A percentile compares a stretch with the other conserved stretches of the same genome.
These are phyloP conservation scores for Cylas formicarius DNA, from an alignment of 1,140 invertebrate genomes.

Conservation along the genomic window DNA sequence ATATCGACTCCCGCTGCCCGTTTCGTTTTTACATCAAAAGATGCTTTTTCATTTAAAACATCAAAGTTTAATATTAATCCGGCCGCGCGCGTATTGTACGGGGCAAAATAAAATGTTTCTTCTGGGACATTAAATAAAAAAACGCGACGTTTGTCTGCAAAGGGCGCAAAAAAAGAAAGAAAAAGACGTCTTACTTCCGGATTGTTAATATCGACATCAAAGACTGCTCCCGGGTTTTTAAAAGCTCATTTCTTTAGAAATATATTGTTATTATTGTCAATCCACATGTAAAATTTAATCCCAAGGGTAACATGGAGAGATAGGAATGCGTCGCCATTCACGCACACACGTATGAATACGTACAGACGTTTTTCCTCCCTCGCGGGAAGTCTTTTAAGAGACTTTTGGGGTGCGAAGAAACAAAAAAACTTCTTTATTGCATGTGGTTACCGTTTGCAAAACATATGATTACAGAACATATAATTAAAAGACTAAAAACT, in stretches of 20 bases:
- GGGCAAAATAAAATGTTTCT: slow-evolving; percentile 19
- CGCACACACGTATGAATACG: no score
- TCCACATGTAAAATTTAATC: slow-evolving; percentile 42
- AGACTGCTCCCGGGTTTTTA: slow-evolving; percentile 27
- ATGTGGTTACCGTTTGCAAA: no score
- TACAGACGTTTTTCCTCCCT: no score
- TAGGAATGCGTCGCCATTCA: no score
- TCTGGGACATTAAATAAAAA: slow-evolving; percentile 23
- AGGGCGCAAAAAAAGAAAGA: slow-evolving; percentile 17
- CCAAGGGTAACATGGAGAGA: slow-evolving; percentile 29
- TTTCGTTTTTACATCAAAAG: slow-evolving; percentile 8
- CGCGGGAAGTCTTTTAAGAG: no score
- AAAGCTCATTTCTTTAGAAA: slow-evolving; percentile 35
- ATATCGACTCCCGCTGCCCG: no score
- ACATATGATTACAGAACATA: no score
- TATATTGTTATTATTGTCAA: slow-evolving; percentile 42
- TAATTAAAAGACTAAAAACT: no score
- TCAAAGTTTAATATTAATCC: slow-evolving; percentile 22
- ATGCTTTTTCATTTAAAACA: slow-evolving; percentile 14
- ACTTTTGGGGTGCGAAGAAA: no score
- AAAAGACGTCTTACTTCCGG: slow-evolving; percentile 32
- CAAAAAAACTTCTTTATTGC: no score
- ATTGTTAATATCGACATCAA: slow-evolving; percentile 40
- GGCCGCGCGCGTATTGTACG: slow-evolving; percentile 12
- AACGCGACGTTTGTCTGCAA: slow-evolving; percentile 13